A percentile compares a stretch with the other conserved stretches of the same genome.
Evolutionary conservation across 2,888 invertebrate species (phyloP).

Genomic region (Horisme vitalbata): DNA sequence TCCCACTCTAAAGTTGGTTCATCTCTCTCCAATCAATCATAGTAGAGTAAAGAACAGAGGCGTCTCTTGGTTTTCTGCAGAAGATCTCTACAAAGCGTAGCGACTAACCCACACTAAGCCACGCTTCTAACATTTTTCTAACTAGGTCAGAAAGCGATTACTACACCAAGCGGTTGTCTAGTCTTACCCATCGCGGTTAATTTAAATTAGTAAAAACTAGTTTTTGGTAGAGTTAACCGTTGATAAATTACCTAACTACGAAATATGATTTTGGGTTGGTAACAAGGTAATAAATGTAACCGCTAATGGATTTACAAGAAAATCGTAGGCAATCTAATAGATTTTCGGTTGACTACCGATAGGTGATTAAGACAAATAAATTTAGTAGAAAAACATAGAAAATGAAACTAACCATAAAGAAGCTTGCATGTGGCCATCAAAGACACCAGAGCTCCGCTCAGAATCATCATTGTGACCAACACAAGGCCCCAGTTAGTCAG

Average conservation of each 20-base stretch:
- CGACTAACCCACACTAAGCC: not conserved
- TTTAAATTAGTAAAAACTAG: slow-evolving; percentile 18
- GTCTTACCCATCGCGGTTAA: slow-evolving; percentile 4
- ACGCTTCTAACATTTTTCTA: not conserved
- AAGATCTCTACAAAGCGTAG: no score
- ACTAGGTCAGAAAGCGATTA: slow-evolving; percentile 14
- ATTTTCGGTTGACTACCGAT: not conserved
- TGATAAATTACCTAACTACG: not conserved
- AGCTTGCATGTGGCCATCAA: slow-evolving; percentile 43
- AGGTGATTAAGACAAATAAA: no score
- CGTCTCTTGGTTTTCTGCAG: no score
- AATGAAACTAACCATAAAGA: slow-evolving; percentile 49
- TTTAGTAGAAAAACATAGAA: no score
- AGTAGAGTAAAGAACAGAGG: no score
- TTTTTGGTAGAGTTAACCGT: slow-evolving; percentile 8
- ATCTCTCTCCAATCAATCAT: no score
- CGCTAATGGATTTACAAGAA: no score
- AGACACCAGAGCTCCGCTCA: slow-evolving; percentile 59
- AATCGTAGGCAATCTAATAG: no score
- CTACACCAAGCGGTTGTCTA: not conserved
- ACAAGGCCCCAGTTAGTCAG: slow-evolving; percentile 75
- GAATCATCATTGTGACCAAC: slow-evolving; percentile 49
- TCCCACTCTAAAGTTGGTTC: no score
- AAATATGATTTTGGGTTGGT: no score
- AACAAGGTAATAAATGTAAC: no score